Conservation (phyloP, 2,888 invertebrate species). For the Enchytraeus crypticus region DNA sequence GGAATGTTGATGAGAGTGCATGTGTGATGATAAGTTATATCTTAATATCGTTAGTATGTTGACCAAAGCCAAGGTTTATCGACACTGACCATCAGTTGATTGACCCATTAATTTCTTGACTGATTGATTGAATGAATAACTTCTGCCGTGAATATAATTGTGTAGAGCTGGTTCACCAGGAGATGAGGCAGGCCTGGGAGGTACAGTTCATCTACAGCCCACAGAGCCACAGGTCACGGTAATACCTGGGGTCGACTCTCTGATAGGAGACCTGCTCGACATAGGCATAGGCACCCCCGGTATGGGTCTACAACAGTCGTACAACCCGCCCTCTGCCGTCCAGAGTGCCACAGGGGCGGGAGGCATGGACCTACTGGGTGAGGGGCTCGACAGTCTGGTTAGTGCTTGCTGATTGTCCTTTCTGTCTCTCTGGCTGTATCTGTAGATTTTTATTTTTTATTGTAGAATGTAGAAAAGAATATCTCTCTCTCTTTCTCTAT, state of each 20-base stretch:
- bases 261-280: conserved; percentile 90
- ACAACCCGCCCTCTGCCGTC: conserved; percentile 49
- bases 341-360: conserved; percentile 22
- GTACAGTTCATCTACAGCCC: background rate
- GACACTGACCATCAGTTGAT: too few species aligned
- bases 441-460: too few species aligned
- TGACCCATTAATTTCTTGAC: too few species aligned
- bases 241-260: conserved; percentile 72
- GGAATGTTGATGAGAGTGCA: too few species aligned
- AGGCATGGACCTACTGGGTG: conserved; percentile 66
- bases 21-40: too few species aligned
- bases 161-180: conserved; percentile 12
- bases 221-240: conserved; percentile 42
- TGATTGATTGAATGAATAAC: too few species aligned
- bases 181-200: background rate
- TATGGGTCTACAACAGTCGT: conserved; percentile 33
- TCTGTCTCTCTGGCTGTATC: background rate
- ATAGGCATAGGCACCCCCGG: conserved; percentile 75
- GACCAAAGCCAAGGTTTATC: too few species aligned
- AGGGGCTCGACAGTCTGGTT: conserved; percentile 79
- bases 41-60: too few species aligned
- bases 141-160: background rate
- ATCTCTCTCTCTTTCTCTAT: too few species aligned
- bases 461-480: too few species aligned
- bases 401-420: conserved; percentile 5